These are phyloP conservation scores for Sterna hirundo DNA, from an alignment of 2,113 vertebrate species.

Conservation along the genomic window DNA sequence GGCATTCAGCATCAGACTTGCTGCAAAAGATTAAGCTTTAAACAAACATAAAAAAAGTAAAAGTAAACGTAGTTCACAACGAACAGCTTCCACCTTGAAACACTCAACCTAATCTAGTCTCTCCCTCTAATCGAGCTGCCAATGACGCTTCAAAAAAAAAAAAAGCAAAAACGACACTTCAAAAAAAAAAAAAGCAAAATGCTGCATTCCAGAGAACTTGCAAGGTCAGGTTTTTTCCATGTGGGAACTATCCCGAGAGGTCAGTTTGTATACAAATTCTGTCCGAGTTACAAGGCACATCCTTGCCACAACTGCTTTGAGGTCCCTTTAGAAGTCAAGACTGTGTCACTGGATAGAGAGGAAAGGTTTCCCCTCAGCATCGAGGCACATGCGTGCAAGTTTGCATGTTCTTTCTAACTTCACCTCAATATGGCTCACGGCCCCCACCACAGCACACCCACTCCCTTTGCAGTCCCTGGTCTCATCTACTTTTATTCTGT, in stretches of 20 bases:
- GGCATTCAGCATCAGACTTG: neutral
- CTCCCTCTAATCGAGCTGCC: neutral
- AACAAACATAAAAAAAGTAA: constrained; percentile 9
- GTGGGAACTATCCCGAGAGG: neutral
- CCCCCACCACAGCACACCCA: neutral
- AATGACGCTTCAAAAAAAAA: neutral
- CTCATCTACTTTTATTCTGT: neutral
- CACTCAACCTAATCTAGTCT: constrained; percentile 11
- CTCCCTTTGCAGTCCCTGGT: neutral
- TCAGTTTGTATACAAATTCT: neutral
- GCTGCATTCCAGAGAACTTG: neutral
- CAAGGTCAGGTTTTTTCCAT: neutral
- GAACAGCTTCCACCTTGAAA: neutral
- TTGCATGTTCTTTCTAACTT: neutral
- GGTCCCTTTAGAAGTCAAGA: neutral
- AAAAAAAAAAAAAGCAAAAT: neutral
- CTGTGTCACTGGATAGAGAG: rapidly evolving
- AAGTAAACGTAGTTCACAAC: constrained; percentile 30
- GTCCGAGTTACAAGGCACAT: neutral
- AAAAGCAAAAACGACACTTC: no score
- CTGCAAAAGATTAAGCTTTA: neutral
- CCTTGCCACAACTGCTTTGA: neutral
- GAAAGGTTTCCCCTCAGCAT: neutral
- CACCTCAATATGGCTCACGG: neutral
- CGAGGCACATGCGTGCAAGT: rapidly evolving